A percentile compares a stretch with the other conserved stretches of the same genome.
Evolutionary conservation across 2,888 invertebrate species (phyloP).

Genomic region (Zygaena filipendulae): DNA sequence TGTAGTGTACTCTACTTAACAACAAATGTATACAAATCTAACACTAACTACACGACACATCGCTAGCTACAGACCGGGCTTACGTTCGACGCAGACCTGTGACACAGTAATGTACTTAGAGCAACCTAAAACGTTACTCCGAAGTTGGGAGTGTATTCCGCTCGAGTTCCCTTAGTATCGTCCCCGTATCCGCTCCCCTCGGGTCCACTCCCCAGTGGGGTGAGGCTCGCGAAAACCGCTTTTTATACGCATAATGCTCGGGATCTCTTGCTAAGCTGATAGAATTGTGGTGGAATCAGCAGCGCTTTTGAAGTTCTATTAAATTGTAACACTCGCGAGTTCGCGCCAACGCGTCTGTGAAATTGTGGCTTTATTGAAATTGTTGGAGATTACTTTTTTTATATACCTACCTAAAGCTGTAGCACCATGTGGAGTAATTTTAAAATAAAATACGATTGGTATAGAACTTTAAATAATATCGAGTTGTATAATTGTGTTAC

Average conservation of each 20-base stretch:
- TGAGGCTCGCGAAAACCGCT: conserved; percentile 53
- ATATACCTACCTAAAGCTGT: conserved; percentile 24
- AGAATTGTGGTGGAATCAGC: conserved; percentile 65
- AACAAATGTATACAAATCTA: too few relatives aligned
- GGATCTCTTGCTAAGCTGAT: conserved; percentile 65
- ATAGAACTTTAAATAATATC: conserved; percentile 1
- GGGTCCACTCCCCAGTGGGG: conserved; percentile 12
- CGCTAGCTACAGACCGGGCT: too few relatives aligned
- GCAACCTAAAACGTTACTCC: conserved; percentile 18
- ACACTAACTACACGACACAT: too few relatives aligned
- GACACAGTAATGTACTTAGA: conserved; percentile 11
- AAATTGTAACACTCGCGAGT: conserved; percentile 62
- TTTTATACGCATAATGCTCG: conserved; percentile 65
- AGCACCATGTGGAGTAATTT: too few relatives aligned
- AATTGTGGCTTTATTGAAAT: conserved; percentile 64
- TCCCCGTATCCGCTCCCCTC: conserved; percentile 24
- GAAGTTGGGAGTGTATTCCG: conserved; percentile 31
- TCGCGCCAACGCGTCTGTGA: conserved; percentile 60
- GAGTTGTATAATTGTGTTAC: conserved; percentile 5
- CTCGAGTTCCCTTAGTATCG: conserved; percentile 26
- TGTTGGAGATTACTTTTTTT: conserved; percentile 50
- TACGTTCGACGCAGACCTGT: too few relatives aligned
- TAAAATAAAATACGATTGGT: too few relatives aligned
- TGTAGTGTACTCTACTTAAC: too few relatives aligned
- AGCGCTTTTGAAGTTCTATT: conserved; percentile 67